Conservation (phyloP, 30 jellyfish, hydroid and myxozoan species). For the Hydractinia echinata region DNA sequence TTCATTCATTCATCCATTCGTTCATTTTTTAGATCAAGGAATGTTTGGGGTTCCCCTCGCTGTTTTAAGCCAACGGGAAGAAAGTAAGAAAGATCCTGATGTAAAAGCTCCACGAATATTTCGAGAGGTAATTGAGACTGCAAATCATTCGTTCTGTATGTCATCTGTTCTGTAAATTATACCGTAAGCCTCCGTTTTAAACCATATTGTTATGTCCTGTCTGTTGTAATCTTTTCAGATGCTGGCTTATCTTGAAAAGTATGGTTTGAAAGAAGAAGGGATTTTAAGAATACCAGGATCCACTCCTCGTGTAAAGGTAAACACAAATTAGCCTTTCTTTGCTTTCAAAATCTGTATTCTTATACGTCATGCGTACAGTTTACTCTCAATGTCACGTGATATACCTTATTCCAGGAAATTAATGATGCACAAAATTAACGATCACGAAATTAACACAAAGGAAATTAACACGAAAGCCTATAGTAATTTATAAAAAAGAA, state of each 20-base stretch:
- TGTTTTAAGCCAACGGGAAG: constrained; percentile 42
- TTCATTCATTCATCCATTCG: no score
- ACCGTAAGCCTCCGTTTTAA: not conserved
- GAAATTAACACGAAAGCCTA: no score
- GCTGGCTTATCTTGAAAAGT: constrained; percentile 47
- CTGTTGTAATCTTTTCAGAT: constrained; percentile 34
- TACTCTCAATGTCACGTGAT: not conserved
- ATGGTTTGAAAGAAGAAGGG: constrained; percentile 81
- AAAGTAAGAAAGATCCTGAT: constrained; percentile 9
- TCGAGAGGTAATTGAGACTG: constrained; percentile 50
- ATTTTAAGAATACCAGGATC: constrained; percentile 87
- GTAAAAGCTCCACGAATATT: constrained; percentile 56
- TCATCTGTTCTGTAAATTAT: not conserved
- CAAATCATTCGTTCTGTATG: not conserved
- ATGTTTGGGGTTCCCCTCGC: constrained; percentile 83
- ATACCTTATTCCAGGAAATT: not conserved
- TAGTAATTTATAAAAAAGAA: no score
- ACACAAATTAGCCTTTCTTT: not conserved
- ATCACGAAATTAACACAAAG: no score
- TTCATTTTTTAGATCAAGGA: constrained; percentile 50
- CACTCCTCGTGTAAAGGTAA: constrained; percentile 72
- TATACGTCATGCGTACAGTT: not conserved
- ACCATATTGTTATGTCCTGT: not conserved
- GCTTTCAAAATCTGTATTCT: not conserved
- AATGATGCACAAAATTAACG: no score